Base-by-base conservation (phyloP, 2,797 vertebrate species). In the Parauchenoglanis ngamensis region DNA sequence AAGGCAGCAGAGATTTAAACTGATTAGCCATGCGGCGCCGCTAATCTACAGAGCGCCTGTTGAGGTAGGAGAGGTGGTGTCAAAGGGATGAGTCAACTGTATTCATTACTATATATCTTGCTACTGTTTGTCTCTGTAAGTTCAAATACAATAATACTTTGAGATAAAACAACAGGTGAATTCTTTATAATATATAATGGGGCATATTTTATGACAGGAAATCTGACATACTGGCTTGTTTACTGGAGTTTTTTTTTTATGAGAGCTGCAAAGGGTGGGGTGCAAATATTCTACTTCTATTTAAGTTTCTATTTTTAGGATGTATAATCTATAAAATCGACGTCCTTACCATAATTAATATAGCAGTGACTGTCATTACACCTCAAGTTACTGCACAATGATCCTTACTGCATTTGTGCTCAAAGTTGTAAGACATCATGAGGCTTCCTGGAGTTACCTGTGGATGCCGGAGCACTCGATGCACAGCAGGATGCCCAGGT, bases 401-500 rank as follows among this genome's bases (percentile, higher is more conserved):
- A 13, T 44, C 4, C 23, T 17, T 25, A 15, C 23, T 80, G 23
- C 5, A 81, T 63, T n/a, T n/a, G 52, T 57, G 7, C 21, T 56
- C 7, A 28, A 77, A 77, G n/a, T 28, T 79, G 13, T 49, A n/a
- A 63, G 17, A n/a, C 21, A n/a, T 65, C 31, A 65, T 10, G 23
- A 68, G 28, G 17, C 1, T 46, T 52, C 19, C 31, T 65, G 10
- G 8, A 80, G 23, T 86, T 90, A 99, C 98, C 98, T 98, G 96
- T 99, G 98, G 93, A 99, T 99, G 11, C 98, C 98, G 0, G 98
- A 99, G 94, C 98, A 99, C 94, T 99, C 98, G 0, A 99, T 99
- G 95, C 98, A 99, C 59, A 99, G 97, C 91, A 98, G 96, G 87
- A 99, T 96, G 56, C 98, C 98, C 90, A 99, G 95, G 94, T 99